phyloP scores from a whole-genome alignment of 2,113 vertebrate species.

The Oreochromis spilurus region DNA sequence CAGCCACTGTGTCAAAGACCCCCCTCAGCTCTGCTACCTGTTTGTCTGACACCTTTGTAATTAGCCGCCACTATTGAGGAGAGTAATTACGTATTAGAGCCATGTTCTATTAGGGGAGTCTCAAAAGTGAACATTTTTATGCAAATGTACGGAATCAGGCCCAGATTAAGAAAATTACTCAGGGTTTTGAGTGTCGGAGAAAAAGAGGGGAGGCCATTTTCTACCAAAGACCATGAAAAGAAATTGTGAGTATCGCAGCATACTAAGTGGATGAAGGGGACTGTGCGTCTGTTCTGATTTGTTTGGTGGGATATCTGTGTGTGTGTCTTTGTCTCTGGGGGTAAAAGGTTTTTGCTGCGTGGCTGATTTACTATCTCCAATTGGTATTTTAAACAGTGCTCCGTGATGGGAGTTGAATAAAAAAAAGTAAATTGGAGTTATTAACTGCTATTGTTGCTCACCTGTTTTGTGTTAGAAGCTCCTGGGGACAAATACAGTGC shows the following conservation, averaged over 20 bases:
- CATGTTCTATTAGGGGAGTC: constrained; percentile 47
- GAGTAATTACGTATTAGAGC: constrained; percentile 65
- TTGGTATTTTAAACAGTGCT: constrained; percentile 60
- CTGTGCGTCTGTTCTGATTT: constrained; percentile 30
- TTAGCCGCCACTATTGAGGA: constrained; percentile 64
- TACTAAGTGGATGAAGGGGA: constrained; percentile 36
- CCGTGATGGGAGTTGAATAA: constrained; percentile 54
- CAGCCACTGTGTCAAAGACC: constrained; percentile 46
- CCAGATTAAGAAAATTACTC: constrained; percentile 53
- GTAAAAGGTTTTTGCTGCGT: constrained; percentile 44
- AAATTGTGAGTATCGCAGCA: constrained; percentile 13
- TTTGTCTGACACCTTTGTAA: constrained; percentile 68
- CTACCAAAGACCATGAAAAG: constrained; percentile 37
- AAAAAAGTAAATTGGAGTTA: constrained; percentile 62
- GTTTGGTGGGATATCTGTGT: constrained; percentile 39
- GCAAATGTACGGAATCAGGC: constrained; percentile 46
- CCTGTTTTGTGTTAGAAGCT: constrained; percentile 60
- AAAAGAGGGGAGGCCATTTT: constrained; percentile 44
- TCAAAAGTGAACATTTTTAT: constrained; percentile 66
- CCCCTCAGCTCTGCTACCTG: constrained; percentile 56
- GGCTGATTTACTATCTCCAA: constrained; percentile 61
- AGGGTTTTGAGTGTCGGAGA: constrained; percentile 32
- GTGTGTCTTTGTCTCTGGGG: constrained; percentile 44
- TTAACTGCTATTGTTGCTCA: constrained; percentile 66
- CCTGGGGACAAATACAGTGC: constrained; percentile 51